These are phyloP conservation scores for Hippocampus mohnikei DNA, from an alignment of 2,113 vertebrate genomes.

Conservation along the genomic window DNA sequence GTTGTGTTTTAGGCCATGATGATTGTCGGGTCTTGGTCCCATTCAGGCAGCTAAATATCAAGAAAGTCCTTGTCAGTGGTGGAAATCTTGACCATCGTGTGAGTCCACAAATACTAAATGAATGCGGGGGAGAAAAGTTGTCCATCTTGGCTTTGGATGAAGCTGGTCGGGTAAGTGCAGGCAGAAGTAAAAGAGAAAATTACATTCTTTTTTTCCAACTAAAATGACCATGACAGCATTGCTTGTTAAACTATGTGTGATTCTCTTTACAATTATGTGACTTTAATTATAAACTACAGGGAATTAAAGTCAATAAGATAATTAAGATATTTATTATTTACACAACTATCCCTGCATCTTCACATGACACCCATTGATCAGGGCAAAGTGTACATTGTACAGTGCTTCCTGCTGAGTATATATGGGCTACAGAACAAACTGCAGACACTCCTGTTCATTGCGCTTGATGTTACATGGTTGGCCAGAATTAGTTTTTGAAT, in stretches of 20 bases:
- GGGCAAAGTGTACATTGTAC: too few species aligned
- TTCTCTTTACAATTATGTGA: too few species aligned
- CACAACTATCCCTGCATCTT: neutral
- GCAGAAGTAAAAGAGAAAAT: neutral
- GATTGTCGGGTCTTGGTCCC: slow-evolving; percentile 9
- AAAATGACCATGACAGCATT: neutral
- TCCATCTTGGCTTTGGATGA: slow-evolving; percentile 85
- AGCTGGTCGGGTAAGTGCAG: slow-evolving; percentile 85
- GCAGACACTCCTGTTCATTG: neutral
- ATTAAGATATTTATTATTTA: too few species aligned
- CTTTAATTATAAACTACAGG: neutral
- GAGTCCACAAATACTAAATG: slow-evolving; percentile 83
- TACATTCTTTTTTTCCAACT: neutral
- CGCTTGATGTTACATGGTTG: neutral
- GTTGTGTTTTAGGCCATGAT: neutral
- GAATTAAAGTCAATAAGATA: neutral
- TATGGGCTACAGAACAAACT: neutral
- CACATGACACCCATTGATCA: neutral
- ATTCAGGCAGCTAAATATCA: slow-evolving; percentile 88
- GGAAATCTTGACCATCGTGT: slow-evolving; percentile 88
- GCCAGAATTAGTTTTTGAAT: neutral
- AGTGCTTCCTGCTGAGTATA: neutral
- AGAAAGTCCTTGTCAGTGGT: slow-evolving; percentile 88
- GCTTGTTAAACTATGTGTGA: neutral
- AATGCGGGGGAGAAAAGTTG: slow-evolving; percentile 84